Base-by-base conservation (phyloP, 2,888 invertebrate genomes). In the Ditula angustiorana region DNA sequence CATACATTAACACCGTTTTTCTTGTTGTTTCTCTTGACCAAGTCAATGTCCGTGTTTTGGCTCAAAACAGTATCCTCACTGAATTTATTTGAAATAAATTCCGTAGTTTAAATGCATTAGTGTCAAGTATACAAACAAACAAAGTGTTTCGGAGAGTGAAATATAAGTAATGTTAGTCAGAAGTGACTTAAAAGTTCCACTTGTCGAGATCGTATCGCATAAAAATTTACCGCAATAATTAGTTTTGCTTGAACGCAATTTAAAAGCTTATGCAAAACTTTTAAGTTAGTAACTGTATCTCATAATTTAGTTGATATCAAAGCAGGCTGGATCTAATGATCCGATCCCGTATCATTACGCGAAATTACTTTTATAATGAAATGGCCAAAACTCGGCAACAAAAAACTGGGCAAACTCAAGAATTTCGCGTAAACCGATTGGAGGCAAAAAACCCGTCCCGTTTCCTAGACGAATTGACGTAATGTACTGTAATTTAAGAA, bases 401-500 rank as follows among this genome's bases (percentile, higher is more conserved):
- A 85, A 83, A 69, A 71, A 63, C 72, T 68, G 41, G 28, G 35
- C 76, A 83, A 88, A 87, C 85, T 81, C 75, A 74, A 82, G 76
- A 85, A 80, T 83, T 86, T 87, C 76, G 85, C 86, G 86, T 87
- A 88, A 89, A 88, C 80, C 76, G 81, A 86, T 82, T 81, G 74
- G 46, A 33, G 66, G 66, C 76, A 75, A 82, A 85, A 84, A 81
- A 75, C 71, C 8, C 74, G 85, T 86, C 83, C 11, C 74, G 85
- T 86, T 85, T 86, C 85, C 85, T 83, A 83, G 76, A 74, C 77
- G 78, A 82, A 86, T 81, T 87, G 88, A 90, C 89, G 91, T 86
- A 90, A 90, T 85, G 82, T 81, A 68, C 75, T 77, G 83, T 88
- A 90, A 92, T 91, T 91, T 90, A 87, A 88, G 90, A 86, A 88